A percentile compares a stretch with the other conserved stretches of the same genome.
phyloP scores from a whole-genome alignment of 2,113 vertebrate species.

The Melanotaenia duboulayi region DNA sequence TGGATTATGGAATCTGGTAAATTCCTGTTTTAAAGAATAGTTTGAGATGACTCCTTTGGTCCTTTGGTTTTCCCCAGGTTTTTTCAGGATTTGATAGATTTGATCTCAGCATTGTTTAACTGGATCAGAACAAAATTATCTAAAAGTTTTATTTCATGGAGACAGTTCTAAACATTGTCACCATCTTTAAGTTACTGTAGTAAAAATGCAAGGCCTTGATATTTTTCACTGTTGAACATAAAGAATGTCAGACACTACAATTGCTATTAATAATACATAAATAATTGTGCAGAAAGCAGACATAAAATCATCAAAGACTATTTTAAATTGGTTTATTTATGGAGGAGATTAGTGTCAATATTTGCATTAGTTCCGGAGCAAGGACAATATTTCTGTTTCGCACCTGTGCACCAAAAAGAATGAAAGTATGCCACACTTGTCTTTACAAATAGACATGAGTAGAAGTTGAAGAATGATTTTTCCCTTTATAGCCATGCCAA shows the following conservation, averaged over 20 bases:
- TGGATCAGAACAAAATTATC: no score
- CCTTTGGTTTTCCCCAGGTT: no score
- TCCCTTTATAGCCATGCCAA: conserved; percentile 62
- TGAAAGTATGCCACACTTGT: conserved; percentile 68
- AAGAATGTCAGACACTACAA: neutral
- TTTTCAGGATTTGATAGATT: no score
- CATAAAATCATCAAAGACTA: conserved; percentile 18
- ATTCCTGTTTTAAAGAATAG: no score
- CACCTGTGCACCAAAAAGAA: conserved; percentile 73
- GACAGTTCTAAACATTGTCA: neutral
- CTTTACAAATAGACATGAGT: conserved; percentile 76
- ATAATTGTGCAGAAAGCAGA: conserved; percentile 40
- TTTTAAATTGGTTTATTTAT: conserved; percentile 46
- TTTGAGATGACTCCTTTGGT: no score
- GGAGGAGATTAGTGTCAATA: conserved; percentile 17
- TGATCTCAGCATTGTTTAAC: no score
- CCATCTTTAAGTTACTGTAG: neutral
- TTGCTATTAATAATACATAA: conserved; percentile 21
- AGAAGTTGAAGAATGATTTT: conserved; percentile 62
- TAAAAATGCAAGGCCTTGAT: neutral
- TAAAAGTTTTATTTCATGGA: no score
- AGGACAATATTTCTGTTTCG: conserved; percentile 52
- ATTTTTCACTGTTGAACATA: neutral
- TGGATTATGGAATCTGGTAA: no score
- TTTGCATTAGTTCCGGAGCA: conserved; percentile 14